Conservation (phyloP, 2,113 vertebrate genomes). For the Brachypodius melanocephalos region DNA sequence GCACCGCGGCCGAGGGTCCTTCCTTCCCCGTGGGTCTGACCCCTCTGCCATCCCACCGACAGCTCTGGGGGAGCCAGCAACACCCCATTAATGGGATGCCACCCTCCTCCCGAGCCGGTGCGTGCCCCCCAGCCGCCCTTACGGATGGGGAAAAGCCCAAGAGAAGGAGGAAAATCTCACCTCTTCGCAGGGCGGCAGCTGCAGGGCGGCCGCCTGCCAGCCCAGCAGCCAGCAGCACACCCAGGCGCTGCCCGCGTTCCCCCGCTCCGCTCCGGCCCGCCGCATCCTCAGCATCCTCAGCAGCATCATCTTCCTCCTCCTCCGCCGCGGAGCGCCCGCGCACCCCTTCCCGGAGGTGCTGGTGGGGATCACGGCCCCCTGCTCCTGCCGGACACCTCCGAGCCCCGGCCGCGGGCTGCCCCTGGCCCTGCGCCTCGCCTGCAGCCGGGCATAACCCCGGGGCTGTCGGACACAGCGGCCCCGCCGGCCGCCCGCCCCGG, state of each 20-base stretch:
- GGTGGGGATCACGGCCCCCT: background rate
- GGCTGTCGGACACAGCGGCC: background rate
- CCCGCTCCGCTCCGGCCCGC: constrained; percentile 3
- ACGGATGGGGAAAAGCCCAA: background rate
- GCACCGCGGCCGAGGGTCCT: background rate
- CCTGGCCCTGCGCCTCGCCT: background rate
- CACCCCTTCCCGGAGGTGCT: background rate
- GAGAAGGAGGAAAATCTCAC: constrained; percentile 61
- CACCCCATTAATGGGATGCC: background rate
- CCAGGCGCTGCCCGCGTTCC: constrained; percentile 43
- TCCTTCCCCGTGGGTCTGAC: background rate
- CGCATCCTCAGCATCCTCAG: background rate
- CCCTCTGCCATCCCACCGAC: background rate
- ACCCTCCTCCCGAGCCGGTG: background rate
- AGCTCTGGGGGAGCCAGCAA: background rate
- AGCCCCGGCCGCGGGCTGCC: background rate
- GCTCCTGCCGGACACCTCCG: background rate
- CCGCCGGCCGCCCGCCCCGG: background rate
- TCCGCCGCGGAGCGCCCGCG: background rate
- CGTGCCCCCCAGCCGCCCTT: background rate
- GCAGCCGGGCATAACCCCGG: constrained; percentile 24
- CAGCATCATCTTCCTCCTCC: background rate
- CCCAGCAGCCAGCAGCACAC: constrained; percentile 73
- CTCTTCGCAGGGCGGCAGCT: constrained; percentile 72
- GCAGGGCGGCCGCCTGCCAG: constrained; percentile 58